A percentile compares a stretch with the other conserved stretches of the same genome.
These are phyloP conservation scores for Hemaris fuciformis DNA, from an alignment of 2,888 invertebrate species.

Conservation along the genomic window DNA sequence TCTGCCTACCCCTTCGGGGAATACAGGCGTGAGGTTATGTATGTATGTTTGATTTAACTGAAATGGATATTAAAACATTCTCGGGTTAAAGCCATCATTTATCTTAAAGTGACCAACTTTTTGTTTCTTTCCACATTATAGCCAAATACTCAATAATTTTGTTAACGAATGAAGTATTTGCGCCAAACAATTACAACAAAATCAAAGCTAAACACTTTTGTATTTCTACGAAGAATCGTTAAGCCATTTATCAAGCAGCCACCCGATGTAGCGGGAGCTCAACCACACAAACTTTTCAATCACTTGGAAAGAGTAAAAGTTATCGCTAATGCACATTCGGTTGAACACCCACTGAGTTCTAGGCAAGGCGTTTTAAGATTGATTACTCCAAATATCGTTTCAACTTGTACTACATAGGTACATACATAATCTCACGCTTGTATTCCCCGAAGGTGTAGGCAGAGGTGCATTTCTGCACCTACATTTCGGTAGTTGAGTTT, in stretches of 20 bases:
- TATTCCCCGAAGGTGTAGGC: too few species aligned
- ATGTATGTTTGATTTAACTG: too few species aligned
- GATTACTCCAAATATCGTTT: background rate
- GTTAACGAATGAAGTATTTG: background rate
- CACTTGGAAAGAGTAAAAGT: background rate
- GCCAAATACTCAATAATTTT: background rate
- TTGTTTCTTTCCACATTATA: too few species aligned
- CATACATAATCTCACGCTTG: too few species aligned
- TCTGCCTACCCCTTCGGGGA: too few species aligned
- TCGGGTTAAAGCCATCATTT: too few species aligned
- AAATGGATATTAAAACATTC: too few species aligned
- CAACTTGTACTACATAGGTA: too few species aligned
- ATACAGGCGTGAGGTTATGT: too few species aligned
- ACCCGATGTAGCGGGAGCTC: background rate
- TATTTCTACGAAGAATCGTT: background rate
- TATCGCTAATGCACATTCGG: constrained; percentile 4
- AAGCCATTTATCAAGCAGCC: constrained; percentile 3
- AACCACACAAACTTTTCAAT: constrained; percentile 3
- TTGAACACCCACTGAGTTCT: background rate
- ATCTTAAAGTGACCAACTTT: too few species aligned
- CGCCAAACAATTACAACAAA: background rate
- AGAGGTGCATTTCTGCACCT: too few species aligned
- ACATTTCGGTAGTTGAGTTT: too few species aligned
- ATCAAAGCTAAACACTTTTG: background rate
- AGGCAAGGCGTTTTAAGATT: background rate